A percentile compares a stretch with the other conserved stretches of the same genome.
These are phyloP conservation scores for Notarius lentiginosus DNA, from an alignment of 2,113 vertebrate species.

Conservation along the genomic window DNA sequence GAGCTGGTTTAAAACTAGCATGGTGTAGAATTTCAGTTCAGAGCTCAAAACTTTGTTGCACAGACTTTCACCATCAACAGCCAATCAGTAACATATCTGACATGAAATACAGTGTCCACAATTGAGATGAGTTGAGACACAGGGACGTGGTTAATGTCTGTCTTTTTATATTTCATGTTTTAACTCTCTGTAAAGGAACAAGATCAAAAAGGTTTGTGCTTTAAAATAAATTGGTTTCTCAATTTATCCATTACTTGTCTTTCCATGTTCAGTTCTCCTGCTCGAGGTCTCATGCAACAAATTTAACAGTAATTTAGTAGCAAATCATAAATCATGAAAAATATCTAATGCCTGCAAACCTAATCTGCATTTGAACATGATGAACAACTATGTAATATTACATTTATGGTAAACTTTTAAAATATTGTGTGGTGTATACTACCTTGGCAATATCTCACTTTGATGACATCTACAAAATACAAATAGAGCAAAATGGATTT, in stretches of 20 bases:
- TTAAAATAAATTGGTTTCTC: neutral
- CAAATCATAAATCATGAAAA: conserved; percentile 5
- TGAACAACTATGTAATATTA: neutral
- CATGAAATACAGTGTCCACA: neutral
- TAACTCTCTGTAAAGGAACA: neutral
- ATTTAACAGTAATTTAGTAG: neutral
- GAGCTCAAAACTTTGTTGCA: neutral
- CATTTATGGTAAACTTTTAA: neutral
- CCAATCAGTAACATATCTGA: neutral
- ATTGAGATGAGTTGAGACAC: neutral
- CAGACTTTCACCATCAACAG: neutral
- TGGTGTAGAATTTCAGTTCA: neutral
- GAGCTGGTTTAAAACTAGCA: neutral
- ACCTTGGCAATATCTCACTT: neutral
- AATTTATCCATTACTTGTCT: neutral
- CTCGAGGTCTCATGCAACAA: neutral
- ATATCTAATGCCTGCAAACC: neutral
- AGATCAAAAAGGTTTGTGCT: neutral
- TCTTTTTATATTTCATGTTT: neutral
- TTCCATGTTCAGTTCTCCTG: neutral
- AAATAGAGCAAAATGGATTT: neutral
- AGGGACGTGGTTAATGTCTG: neutral
- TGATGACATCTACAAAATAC: neutral
- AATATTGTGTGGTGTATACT: neutral
- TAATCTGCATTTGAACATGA: neutral